Conservation (phyloP, 2,888 invertebrate species). For the Drosophila yooni region DNA sequence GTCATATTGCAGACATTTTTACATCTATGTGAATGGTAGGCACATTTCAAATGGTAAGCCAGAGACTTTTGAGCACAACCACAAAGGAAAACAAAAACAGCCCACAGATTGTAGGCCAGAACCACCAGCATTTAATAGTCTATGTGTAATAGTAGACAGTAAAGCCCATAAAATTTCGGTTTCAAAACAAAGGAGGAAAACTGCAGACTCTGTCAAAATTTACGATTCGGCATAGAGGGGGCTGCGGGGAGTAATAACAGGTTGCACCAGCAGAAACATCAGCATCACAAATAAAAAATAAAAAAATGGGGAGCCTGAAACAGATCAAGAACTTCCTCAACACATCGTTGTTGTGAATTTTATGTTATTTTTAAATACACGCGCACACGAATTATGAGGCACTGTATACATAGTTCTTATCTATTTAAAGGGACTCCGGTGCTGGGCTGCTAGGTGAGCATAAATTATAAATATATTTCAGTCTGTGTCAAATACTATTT, state of each 20-base stretch:
- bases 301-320: constrained; percentile 26
- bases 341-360: constrained; percentile 43
- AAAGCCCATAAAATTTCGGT: constrained; percentile 59
- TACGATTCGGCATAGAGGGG: constrained; percentile 41
- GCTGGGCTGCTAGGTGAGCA: constrained; percentile 61
- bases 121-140: constrained; percentile 56
- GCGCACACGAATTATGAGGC: constrained; percentile 54
- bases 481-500: constrained; percentile 71
- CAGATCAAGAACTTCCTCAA: constrained; percentile 54
- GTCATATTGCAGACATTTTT: constrained; percentile 45
- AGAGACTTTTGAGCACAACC: constrained; percentile 39
- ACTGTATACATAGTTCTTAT: constrained; percentile 35
- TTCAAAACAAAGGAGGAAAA: constrained; percentile 40
- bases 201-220: constrained; percentile 49
- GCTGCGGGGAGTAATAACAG: constrained; percentile 46
- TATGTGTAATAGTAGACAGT: constrained; percentile 65
- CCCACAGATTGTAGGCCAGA: constrained; percentile 61
- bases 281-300: constrained; percentile 61
- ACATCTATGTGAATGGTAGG: constrained; percentile 5
- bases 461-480: constrained; percentile 76
- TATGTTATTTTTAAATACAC: constrained; percentile 65
- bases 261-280: constrained; percentile 53
- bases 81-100: constrained; percentile 65
- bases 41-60: constrained; percentile 29
- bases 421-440: constrained; percentile 57